Conservation (phyloP, 2,888 invertebrate genomes). For the Cheilosia impressa region DNA sequence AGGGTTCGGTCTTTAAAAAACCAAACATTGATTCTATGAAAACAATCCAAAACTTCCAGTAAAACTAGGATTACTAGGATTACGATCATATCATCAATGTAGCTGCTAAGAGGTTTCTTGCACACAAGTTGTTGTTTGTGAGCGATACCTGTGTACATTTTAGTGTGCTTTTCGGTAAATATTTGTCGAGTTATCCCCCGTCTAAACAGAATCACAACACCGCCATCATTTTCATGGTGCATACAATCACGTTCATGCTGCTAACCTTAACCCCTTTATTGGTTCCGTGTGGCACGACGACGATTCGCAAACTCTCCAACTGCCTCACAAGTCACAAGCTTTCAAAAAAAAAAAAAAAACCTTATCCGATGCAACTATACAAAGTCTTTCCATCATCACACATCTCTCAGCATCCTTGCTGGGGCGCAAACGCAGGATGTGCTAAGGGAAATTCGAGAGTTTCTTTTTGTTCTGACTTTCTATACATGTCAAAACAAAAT, state of each 20-base stretch:
- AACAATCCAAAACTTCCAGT: too few species aligned
- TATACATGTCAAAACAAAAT: conserved; percentile 67
- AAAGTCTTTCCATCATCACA: background rate
- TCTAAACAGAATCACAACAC: background rate
- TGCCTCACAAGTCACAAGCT: conserved; percentile 18
- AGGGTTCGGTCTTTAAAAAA: too few species aligned
- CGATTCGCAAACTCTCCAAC: conserved; percentile 20
- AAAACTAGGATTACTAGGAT: too few species aligned
- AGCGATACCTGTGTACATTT: too few species aligned
- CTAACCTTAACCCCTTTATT: conserved; percentile 69
- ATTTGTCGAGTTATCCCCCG: too few species aligned
- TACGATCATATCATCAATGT: too few species aligned
- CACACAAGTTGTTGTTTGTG: too few species aligned
- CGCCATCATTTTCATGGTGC: conserved; percentile 29
- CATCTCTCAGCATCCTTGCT: conserved; percentile 45
- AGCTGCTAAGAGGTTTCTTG: too few species aligned
- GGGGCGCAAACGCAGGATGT: conserved; percentile 59
- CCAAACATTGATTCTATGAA: too few species aligned
- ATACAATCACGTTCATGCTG: conserved; percentile 23
- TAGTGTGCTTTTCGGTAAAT: too few species aligned
- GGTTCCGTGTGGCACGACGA: conserved; percentile 18
- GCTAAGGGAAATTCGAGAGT: conserved; percentile 35
- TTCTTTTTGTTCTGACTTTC: conserved; percentile 35
- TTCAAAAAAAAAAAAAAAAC: background rate
- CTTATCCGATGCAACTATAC: background rate